Evolutionary conservation across 2,888 invertebrate species (phyloP).

Genomic region (Dermolepida albohirtum): DNA sequence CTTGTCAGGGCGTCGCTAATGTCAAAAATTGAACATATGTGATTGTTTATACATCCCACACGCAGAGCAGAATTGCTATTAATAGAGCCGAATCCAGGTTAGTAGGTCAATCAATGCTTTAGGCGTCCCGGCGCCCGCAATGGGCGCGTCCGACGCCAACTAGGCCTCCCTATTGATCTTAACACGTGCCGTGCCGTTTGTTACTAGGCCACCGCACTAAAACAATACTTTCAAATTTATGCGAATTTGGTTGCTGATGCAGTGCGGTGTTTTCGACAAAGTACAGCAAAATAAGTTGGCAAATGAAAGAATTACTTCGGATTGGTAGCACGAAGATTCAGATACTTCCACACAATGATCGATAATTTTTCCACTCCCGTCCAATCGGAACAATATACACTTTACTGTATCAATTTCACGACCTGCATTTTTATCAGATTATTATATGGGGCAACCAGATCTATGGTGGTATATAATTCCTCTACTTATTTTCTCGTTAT

Average conservation of each 20-base stretch:
- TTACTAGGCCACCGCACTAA: slow-evolving; percentile 47
- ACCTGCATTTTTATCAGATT: slow-evolving; percentile 32
- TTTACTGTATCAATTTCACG: slow-evolving; percentile 8
- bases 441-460: slow-evolving; percentile 5
- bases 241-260: slow-evolving; percentile 42
- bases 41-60: slow-evolving; percentile 47
- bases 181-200: slow-evolving; percentile 44
- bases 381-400: slow-evolving; percentile 15
- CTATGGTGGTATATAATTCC: slow-evolving; percentile 11
- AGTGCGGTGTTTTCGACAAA: slow-evolving; percentile 42
- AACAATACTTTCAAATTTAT: slow-evolving; percentile 43
- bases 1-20: slow-evolving; percentile 6
- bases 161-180: slow-evolving; percentile 52
- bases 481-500: slow-evolving; percentile 14
- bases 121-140: slow-evolving; percentile 54
- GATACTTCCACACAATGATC: not conserved
- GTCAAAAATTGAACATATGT: slow-evolving; percentile 36
- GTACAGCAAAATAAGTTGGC: slow-evolving; percentile 2
- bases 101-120: slow-evolving; percentile 55
- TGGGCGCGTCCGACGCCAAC: slow-evolving; percentile 53
- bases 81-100: slow-evolving; percentile 51
- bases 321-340: not conserved
- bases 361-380: slow-evolving; percentile 21
- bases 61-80: slow-evolving; percentile 47
- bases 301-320: not conserved